Evolutionary conservation across 92 coral and sea anemone species (phyloP).

Genomic region (Nematostella vectensis): DNA sequence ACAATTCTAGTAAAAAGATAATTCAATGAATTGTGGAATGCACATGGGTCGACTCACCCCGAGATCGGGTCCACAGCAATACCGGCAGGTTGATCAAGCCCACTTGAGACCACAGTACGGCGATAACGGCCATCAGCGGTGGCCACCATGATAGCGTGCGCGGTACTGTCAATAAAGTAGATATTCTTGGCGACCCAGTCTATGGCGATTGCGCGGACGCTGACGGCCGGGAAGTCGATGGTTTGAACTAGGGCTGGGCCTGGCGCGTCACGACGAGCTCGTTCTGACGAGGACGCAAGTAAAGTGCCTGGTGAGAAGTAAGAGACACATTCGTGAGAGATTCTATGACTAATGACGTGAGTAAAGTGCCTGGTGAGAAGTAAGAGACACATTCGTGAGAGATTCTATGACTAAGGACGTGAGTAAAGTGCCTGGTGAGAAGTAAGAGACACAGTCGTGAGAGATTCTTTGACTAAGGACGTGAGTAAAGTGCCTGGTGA

Average conservation of each 20-base stretch:
- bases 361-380: too few species aligned
- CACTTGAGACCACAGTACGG: conserved; percentile 37
- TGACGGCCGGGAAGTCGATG: conserved; percentile 36
- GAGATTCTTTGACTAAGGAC: too few species aligned
- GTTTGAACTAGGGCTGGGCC: conserved; percentile 34
- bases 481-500: too few species aligned
- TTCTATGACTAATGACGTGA: too few species aligned
- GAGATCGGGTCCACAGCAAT: conserved; percentile 49
- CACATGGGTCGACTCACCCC: too few species aligned
- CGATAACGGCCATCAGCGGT: conserved; percentile 77
- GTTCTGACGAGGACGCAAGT: not conserved
- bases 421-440: too few species aligned
- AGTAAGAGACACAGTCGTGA: too few species aligned
- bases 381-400: too few species aligned
- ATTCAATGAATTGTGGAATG: too few species aligned
- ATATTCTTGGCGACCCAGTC: conserved; percentile 91
- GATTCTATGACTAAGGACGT: too few species aligned
- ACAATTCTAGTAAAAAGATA: too few species aligned
- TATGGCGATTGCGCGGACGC: conserved; percentile 72
- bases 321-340: too few species aligned
- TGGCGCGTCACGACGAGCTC: conserved; percentile 22
- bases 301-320: not conserved
- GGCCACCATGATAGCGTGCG: conserved; percentile 65
- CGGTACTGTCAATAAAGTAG: conserved; percentile 67
- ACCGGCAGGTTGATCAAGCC: conserved; percentile 40